Percentiles rank a stretch among this genome's conserved stretches.
Conservation (phyloP, 2,797 vertebrate genomes). For the Threskiornis aethiopicus region DNA sequence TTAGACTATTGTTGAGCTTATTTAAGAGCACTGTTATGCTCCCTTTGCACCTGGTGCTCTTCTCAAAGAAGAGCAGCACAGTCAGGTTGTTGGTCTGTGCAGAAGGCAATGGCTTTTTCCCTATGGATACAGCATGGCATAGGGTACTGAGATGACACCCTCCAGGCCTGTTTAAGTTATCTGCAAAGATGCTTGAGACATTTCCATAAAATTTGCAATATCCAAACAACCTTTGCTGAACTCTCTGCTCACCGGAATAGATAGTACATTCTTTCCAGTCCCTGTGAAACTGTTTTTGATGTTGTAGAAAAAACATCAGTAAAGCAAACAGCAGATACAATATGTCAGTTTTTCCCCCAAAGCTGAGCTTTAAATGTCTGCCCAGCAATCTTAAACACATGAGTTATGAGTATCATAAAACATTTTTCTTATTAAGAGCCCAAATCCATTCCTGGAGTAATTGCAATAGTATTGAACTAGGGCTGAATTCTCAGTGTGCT, state of each 20-base stretch:
- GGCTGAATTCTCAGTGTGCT: neutral
- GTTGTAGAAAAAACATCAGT: neutral
- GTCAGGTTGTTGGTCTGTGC: neutral
- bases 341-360: neutral
- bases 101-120: neutral
- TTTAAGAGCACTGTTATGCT: neutral
- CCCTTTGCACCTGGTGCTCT: neutral
- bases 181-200: neutral
- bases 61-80: neutral
- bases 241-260: neutral
- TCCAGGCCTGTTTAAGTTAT: neutral
- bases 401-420: neutral
- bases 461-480: neutral
- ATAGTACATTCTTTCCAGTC: neutral
- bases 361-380: neutral
- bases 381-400: neutral
- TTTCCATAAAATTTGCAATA: neutral
- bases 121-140: neutral
- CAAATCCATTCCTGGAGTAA: neutral
- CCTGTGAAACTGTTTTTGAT: neutral
- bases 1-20: neutral
- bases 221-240: neutral
- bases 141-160: neutral
- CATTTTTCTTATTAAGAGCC: neutral
- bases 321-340: neutral